Base-by-base conservation (phyloP, 30 jellyfish, hydroid and myxozoan genomes). In the Cassiopea xamachana region DNA sequence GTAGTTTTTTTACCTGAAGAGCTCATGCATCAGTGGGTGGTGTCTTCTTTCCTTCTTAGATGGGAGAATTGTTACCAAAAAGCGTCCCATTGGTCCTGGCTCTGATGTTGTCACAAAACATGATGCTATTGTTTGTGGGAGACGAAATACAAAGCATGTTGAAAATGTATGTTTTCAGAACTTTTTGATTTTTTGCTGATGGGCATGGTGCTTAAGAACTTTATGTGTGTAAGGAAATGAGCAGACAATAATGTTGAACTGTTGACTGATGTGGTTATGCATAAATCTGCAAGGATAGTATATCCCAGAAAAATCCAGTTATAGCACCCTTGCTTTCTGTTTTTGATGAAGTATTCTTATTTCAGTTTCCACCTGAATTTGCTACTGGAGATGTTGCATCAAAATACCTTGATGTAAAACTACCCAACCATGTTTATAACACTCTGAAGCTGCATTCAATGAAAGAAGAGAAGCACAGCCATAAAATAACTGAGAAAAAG, bases 371-470 rank as follows among this genome's bases (percentile, higher is more conserved):
- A 4, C 98, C 97, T 27, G 77, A 61, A 46, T 96, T 96, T 86
- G 98, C 98, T 45, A 81, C 97, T 79, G 99, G 99, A 4, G 94
- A 96, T 88, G 99, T 92, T 15, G 87, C 97, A 8, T 88, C 94
- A 19, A 92, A 92, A 85, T 92, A 86, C 58, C 92, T 92, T 47
- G 98, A 96, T 81, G 60, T 96, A 75, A 97, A 91, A 48, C 82
- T 96, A 62, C 99, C 99, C n/a, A 96, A 96, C 75, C 97, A 89
- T 89, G 99, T 96, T 48, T 96, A 96, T 93, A 92, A 92, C 88
- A 73, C 92, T 18, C 73, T 96, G 92, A 96, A 96, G 79, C 76
- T 64, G n/a, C 99, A 96, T 76, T 92, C 99, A 46, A 90, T 17
- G 70, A 96, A 89, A 72, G 99, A 96, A 71, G 99, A 96, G 82